Percentiles rank a stretch among this genome's conserved stretches.
Conservation (phyloP, 2,113 vertebrate species). For the Campylomormyrus tamandua region DNA sequence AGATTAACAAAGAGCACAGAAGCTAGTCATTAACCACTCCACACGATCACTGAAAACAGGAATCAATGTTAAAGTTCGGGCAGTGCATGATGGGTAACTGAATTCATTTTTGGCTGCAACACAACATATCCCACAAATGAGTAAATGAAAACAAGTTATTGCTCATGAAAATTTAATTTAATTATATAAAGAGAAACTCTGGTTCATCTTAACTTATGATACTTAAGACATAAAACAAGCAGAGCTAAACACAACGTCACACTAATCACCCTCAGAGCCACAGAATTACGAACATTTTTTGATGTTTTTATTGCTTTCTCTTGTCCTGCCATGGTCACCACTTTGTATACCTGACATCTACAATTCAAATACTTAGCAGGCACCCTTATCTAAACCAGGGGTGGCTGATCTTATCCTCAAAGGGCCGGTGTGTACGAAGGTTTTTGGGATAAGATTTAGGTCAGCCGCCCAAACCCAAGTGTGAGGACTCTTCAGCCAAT, state of each 20-base stretch:
- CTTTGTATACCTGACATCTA: background rate
- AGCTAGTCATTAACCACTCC: background rate
- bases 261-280: background rate
- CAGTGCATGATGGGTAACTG: background rate
- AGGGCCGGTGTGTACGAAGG: background rate
- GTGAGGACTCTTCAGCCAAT: background rate
- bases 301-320: conserved; percentile 23
- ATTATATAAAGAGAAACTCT: background rate
- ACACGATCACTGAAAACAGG: background rate
- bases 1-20: background rate
- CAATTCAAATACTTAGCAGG: background rate
- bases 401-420: background rate
- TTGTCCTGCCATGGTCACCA: background rate
- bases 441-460: background rate
- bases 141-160: background rate
- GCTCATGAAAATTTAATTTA: background rate
- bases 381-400: background rate
- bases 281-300: background rate
- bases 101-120: background rate
- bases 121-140: background rate
- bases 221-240: background rate
- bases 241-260: background rate
- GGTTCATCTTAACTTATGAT: background rate
- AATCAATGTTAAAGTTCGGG: background rate
- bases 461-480: background rate